phyloP scores from a whole-genome alignment of 37 sponge, comb jelly and placozoan species.

The Trichoplax adhaerens region DNA sequence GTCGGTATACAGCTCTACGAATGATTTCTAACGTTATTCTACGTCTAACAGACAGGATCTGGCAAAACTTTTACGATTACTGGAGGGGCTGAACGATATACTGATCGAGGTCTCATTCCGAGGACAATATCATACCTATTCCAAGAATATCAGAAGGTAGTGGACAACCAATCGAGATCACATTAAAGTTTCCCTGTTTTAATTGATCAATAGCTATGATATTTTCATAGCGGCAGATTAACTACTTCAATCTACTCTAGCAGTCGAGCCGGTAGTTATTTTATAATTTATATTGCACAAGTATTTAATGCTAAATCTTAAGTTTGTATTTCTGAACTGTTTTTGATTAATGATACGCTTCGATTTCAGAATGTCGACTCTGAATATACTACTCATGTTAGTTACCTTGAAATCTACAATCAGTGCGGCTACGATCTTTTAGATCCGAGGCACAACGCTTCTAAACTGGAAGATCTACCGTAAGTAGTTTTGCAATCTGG shows the following conservation, averaged over 20 bases:
- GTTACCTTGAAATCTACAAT: conserved; percentile 97
- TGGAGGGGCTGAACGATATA: conserved; percentile 75
- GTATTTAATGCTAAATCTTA: too few relatives aligned
- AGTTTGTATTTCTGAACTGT: too few relatives aligned
- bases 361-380: conserved; percentile 33
- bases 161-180: not conserved
- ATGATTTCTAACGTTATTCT: not conserved
- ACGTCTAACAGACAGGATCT: conserved; percentile 52
- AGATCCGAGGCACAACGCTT: conserved; percentile 74
- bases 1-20: not conserved
- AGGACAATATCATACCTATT: conserved; percentile 75
- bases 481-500: conserved; percentile 10
- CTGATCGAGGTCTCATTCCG: conserved; percentile 86
- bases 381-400: conserved; percentile 73
- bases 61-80: conserved; percentile 96
- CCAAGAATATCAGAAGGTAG: conserved; percentile 61
- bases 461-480: conserved; percentile 80
- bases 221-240: too few relatives aligned
- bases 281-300: too few relatives aligned
- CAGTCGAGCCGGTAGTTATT: too few relatives aligned
- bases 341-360: not conserved
- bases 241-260: too few relatives aligned
- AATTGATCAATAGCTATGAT: too few relatives aligned
- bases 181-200: too few relatives aligned
- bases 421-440: conserved; percentile 85